phyloP scores from a whole-genome alignment of 2,888 invertebrate species.

The Caenorhabditis panamensis region DNA sequence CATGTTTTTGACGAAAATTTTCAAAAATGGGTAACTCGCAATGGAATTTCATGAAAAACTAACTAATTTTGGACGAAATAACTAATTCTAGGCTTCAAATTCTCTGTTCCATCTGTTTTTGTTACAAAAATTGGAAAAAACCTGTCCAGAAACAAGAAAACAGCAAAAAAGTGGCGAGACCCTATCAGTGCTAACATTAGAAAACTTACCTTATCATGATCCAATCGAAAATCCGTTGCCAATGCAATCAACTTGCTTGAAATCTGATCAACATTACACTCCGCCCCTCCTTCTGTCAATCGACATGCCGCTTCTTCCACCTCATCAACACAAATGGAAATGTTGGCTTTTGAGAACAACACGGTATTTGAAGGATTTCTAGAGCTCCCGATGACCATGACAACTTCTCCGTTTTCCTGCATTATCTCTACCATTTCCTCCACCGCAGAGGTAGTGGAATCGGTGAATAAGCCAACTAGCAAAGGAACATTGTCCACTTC shows the following conservation, averaged over 20 bases:
- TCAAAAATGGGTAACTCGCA: no score
- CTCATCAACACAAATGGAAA: conserved; percentile 61
- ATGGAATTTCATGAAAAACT: no score
- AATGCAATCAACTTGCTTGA: conserved; percentile 59
- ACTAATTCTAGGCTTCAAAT: no score
- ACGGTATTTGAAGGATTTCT: conserved; percentile 92
- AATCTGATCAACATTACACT: conserved; percentile 50
- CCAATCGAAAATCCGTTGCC: conserved; percentile 64
- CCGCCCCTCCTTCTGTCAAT: not conserved
- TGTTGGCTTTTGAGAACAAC: conserved; percentile 85
- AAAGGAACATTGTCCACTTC: conserved; percentile 96
- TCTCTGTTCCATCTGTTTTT: no score
- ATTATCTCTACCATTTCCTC: conserved; percentile 92
- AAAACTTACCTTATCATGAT: conserved; percentile 59
- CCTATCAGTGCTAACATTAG: no score
- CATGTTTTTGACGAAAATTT: no score
- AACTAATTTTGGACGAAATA: no score
- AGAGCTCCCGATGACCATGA: conserved; percentile 90
- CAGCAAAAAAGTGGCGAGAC: no score
- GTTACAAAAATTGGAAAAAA: no score
- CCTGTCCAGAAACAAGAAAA: no score
- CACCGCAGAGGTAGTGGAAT: conserved; percentile 94
- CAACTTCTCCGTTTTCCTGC: conserved; percentile 96
- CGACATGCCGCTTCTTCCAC: conserved; percentile 50
- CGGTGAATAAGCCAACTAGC: conserved; percentile 96